Percentiles rank a stretch among this genome's conserved stretches.
Conservation (phyloP, 2,888 invertebrate genomes). For the Philaethria dido region DNA sequence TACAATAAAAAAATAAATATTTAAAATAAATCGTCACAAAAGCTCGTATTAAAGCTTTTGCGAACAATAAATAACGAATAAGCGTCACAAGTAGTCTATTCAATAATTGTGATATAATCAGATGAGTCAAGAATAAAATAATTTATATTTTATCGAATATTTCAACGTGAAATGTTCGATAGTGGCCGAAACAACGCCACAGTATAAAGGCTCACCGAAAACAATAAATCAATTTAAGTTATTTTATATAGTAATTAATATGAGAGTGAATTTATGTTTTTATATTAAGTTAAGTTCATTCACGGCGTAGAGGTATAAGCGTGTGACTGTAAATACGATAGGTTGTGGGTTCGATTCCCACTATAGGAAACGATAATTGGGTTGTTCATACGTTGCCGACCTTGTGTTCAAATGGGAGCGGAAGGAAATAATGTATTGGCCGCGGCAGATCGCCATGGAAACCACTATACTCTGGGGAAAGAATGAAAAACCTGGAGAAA, state of each 20-base stretch:
- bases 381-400: no score
- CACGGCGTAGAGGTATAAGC: neutral
- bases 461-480: no score
- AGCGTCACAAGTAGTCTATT: slow-evolving; percentile 15
- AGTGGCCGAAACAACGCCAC: slow-evolving; percentile 25
- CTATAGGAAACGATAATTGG: no score
- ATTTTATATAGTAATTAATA: slow-evolving; percentile 35
- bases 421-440: no score
- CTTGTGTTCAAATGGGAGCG: no score
- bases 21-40: neutral
- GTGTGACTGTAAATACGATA: neutral
- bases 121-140: slow-evolving; percentile 25
- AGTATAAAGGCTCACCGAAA: slow-evolving; percentile 24
- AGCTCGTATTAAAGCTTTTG: slow-evolving; percentile 14
- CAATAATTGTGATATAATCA: slow-evolving; percentile 21
- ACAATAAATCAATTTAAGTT: slow-evolving; percentile 37
- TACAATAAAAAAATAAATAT: neutral
- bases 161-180: slow-evolving; percentile 27
- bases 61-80: slow-evolving; percentile 22
- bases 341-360: neutral
- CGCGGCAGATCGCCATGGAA: no score
- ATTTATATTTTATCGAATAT: slow-evolving; percentile 25
- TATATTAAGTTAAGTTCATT: slow-evolving; percentile 10
- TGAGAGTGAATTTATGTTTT: slow-evolving; percentile 16
- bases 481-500: no score